These are phyloP conservation scores for Probosciger aterrimus DNA, from an alignment of 2,113 vertebrate species.

Conservation along the genomic window DNA sequence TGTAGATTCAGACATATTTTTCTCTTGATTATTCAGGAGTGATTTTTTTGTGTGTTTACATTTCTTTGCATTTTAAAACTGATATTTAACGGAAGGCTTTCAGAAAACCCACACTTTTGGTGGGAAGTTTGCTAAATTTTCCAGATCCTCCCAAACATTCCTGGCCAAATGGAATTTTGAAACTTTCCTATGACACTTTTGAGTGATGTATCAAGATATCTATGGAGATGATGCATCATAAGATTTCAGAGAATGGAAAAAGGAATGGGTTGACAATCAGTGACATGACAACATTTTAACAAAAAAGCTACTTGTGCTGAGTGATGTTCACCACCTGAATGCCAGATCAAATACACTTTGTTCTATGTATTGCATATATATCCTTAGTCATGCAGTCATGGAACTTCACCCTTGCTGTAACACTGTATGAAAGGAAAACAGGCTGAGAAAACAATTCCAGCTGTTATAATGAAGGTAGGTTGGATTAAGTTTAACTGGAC, in stretches of 20 bases:
- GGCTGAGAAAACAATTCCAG: neutral
- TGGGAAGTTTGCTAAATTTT: neutral
- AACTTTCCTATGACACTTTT: neutral
- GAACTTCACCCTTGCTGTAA: neutral
- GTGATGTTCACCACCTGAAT: neutral
- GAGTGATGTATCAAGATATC: neutral
- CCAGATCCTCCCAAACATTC: neutral
- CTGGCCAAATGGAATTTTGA: neutral
- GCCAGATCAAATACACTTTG: constrained; percentile 36
- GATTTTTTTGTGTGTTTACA: neutral
- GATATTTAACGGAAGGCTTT: neutral
- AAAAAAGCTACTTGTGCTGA: neutral
- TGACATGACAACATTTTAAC: neutral
- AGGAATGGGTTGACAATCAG: constrained; percentile 27
- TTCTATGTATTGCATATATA: neutral
- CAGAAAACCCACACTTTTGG: neutral
- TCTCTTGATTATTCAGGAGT: neutral
- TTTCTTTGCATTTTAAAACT: neutral
- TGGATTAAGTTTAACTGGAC: neutral
- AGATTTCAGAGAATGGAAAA: constrained; percentile 17
- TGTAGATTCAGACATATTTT: neutral
- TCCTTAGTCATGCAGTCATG: neutral
- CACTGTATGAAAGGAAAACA: neutral
- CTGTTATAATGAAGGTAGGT: neutral
- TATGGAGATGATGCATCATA: neutral